These are phyloP conservation scores for Caenorhabditis imperialis DNA, from an alignment of 2,888 invertebrate genomes.

Conservation along the genomic window DNA sequence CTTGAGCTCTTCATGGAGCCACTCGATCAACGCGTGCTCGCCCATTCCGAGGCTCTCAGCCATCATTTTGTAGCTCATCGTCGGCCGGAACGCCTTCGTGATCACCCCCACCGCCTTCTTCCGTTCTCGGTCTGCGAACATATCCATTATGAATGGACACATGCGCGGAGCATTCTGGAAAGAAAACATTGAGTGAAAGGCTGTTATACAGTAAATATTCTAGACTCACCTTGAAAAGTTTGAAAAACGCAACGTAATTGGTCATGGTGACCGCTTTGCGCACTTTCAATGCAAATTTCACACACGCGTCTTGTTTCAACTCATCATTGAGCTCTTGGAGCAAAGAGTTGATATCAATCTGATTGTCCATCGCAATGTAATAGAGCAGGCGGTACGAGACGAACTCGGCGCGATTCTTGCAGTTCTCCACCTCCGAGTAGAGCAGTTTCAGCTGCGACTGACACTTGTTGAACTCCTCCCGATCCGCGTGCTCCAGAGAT, in stretches of 20 bases:
- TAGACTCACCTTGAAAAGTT: slow-evolving; percentile 83
- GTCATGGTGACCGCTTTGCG: slow-evolving; percentile 93
- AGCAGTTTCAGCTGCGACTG: slow-evolving; percentile 97
- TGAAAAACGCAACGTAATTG: slow-evolving; percentile 93
- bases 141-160: slow-evolving; percentile 96
- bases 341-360: slow-evolving; percentile 94
- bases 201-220: not conserved
- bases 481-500: slow-evolving; percentile 95
- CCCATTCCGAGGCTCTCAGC: slow-evolving; percentile 90
- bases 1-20: slow-evolving; percentile 86
- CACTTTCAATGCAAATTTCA: slow-evolving; percentile 85
- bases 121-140: slow-evolving; percentile 96
- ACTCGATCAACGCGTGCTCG: slow-evolving; percentile 87
- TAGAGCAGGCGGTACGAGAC: slow-evolving; percentile 95
- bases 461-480: slow-evolving; percentile 96
- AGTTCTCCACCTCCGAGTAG: slow-evolving; percentile 81
- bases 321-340: slow-evolving; percentile 82
- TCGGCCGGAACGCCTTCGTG: slow-evolving; percentile 95
- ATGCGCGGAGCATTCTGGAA: slow-evolving; percentile 88
- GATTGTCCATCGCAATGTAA: slow-evolving; percentile 97
- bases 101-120: slow-evolving; percentile 91
- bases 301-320: slow-evolving; percentile 75
- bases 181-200: not conserved
- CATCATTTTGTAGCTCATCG: slow-evolving; percentile 89
- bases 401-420: slow-evolving; percentile 88